phyloP scores from a whole-genome alignment of 2,888 invertebrate genomes.

The Nemurella pictetii region DNA sequence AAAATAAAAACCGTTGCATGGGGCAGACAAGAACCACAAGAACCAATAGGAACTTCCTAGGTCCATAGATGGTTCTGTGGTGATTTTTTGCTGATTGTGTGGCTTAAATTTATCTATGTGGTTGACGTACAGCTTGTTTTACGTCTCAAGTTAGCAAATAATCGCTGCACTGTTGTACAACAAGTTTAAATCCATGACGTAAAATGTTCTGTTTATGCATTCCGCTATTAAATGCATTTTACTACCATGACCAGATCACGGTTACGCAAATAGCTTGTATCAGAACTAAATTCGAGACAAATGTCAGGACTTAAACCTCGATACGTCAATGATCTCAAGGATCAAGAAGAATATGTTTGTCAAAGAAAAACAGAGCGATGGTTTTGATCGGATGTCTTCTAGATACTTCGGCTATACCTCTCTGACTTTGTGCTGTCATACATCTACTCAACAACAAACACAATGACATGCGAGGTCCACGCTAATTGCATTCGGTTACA shows the following conservation, averaged over 20 bases:
- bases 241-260: neutral
- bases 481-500: neutral
- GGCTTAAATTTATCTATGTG: too few relatives aligned
- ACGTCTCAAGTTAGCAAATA: too few relatives aligned
- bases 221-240: neutral
- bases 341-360: neutral
- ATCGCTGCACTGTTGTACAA: neutral
- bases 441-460: too few relatives aligned
- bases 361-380: neutral
- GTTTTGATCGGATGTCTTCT: neutral
- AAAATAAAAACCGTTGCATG: too few relatives aligned
- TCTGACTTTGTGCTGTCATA: too few relatives aligned
- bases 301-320: neutral
- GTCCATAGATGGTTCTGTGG: too few relatives aligned
- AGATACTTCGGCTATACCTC: too few relatives aligned
- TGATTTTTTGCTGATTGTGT: too few relatives aligned
- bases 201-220: neutral
- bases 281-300: neutral
- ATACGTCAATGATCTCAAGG: neutral
- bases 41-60: too few relatives aligned
- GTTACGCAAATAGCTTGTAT: neutral
- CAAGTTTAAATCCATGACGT: neutral
- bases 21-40: too few relatives aligned
- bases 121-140: too few relatives aligned
- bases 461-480: too few relatives aligned